Evolutionary conservation across 2,888 invertebrate species (phyloP).

Genomic region (Euclidia mi): DNA sequence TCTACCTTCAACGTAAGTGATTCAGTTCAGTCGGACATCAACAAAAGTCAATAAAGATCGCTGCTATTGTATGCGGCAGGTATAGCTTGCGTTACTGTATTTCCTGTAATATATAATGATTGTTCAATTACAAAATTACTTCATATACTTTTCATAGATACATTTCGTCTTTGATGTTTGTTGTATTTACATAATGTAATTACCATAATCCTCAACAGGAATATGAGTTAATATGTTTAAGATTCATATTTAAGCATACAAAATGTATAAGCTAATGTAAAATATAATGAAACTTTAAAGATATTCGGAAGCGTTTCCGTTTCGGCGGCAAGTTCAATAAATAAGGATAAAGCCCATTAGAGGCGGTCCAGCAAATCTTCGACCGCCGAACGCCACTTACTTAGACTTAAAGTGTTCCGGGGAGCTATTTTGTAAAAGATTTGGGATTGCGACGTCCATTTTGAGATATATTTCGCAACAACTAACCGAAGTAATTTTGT

Average conservation of each 20-base stretch:
- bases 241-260: background rate
- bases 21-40: no score
- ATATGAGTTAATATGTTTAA: no score
- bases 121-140: no score
- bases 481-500: slow-evolving; percentile 52
- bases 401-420: slow-evolving; percentile 88
- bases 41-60: no score
- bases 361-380: slow-evolving; percentile 89
- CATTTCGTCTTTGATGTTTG: no score
- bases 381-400: slow-evolving; percentile 89
- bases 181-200: no score
- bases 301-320: slow-evolving; percentile 75
- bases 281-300: slow-evolving; percentile 71
- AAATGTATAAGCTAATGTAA: slow-evolving; percentile 25
- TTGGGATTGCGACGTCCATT: slow-evolving; percentile 84
- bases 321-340: slow-evolving; percentile 82
- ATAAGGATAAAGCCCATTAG: slow-evolving; percentile 90
- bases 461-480: slow-evolving; percentile 75
- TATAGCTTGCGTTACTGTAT: no score
- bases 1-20: no score
- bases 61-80: no score
- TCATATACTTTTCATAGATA: no score
- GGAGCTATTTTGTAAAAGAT: slow-evolving; percentile 86
- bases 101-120: no score
- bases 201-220: no score